Conservation (phyloP, 2,888 invertebrate genomes). For the Clunio marinus region DNA sequence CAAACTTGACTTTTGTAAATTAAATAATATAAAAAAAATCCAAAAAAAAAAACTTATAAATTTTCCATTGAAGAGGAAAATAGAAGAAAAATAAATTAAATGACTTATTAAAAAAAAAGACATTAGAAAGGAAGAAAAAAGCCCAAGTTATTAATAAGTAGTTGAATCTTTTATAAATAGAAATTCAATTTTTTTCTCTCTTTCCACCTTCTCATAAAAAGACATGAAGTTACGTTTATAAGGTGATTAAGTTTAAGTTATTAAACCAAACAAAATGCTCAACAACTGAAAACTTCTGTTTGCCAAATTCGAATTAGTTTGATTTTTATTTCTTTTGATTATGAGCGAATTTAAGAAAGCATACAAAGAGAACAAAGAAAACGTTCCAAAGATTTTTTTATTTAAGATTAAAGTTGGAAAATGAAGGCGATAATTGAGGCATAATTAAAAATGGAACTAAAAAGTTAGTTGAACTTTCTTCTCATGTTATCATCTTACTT, state of each 20-base stretch:
- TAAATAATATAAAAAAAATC: neutral
- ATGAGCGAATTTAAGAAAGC: neutral
- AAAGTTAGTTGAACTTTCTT: neutral
- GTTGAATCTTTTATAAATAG: constrained; percentile 32
- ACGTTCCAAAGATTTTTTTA: neutral
- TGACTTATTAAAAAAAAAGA: constrained; percentile 2
- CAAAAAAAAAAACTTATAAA: neutral
- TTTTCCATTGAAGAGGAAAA: neutral
- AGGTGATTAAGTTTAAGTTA: neutral
- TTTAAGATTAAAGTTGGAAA: neutral
- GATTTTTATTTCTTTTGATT: neutral
- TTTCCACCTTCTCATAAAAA: neutral
- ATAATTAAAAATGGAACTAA: neutral
- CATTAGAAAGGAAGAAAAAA: constrained; percentile 24
- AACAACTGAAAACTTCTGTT: neutral
- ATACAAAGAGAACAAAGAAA: neutral
- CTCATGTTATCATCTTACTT: no score
- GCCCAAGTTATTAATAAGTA: constrained; percentile 25
- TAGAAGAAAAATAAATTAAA: neutral
- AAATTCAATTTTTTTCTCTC: neutral
- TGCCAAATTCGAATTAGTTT: neutral
- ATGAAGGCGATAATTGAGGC: neutral
- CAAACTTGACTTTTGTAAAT: neutral
- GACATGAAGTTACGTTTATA: neutral
- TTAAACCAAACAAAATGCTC: neutral